Base-by-base conservation (phyloP, 1,140 invertebrate species). In the Sipha flava region DNA sequence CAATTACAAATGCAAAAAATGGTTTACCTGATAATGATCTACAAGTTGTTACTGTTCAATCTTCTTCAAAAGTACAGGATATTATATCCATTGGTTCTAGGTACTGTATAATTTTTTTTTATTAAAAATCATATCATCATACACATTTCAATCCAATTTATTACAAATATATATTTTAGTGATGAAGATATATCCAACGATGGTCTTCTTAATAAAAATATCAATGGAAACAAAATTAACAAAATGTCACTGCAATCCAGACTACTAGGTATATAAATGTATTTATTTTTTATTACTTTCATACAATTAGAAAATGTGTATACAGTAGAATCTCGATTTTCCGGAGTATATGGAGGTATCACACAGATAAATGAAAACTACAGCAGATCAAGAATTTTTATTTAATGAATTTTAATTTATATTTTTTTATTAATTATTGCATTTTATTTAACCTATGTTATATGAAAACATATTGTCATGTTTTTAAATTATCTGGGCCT, bases 51-150 rank as follows among this genome's bases (percentile, higher is more conserved):
- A 54, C n/a, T 12, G 16, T 31, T 29, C 66, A 47, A 47, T 26
- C 14, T 6, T 18, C 31, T 57, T 59, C 34, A 5, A 77, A 77
- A 77, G 34, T 52, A 43, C 73, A 57, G 40, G 73, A 77, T 3
- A 16, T 77, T 23, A 77, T 77, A 40, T 77, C 73, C 18, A 77
- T 77, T 18, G 73, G 34, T 77, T 77, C 73, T 37, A 77, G 73
- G 73, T 77, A 54, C 26, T 21, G 18, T 68, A 34, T 45, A 26
- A 1, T 21, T 68, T 6, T 59, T 59, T 59, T 29, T 1, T 49
- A 6, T n/a, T 49, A 18, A 49, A 1, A n/a, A 40, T 6, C 37
- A 40, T 40, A 40, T n/a, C n/a, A 14, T 47, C 2, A 47, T 47
- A 52, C 3, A 52, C n/a, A 6, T 52, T 23, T 52, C 21, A 23